phyloP scores from a whole-genome alignment of 2,113 vertebrate genomes.

The Notothenia rossii region DNA sequence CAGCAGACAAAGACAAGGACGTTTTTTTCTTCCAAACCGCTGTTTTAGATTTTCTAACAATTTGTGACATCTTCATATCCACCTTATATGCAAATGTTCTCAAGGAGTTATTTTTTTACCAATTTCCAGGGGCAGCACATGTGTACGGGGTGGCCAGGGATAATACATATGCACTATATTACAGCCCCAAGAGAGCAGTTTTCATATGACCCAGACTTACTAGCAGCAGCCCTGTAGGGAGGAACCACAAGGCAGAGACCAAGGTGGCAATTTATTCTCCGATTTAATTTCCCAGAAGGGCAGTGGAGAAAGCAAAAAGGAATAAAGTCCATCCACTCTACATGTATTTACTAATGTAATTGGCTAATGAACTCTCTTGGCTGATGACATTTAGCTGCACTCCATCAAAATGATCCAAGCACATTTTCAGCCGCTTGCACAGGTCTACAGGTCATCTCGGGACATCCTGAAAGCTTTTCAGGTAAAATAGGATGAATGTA shows the following conservation, averaged over 20 bases:
- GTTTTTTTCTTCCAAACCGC: constrained; percentile 24
- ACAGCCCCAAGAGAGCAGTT: constrained; percentile 54
- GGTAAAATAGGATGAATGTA: not conserved
- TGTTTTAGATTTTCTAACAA: constrained; percentile 33
- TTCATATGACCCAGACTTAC: constrained; percentile 34
- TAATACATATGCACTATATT: constrained; percentile 57
- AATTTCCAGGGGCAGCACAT: constrained; percentile 21
- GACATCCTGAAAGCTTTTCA: constrained; percentile 15
- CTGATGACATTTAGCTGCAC: constrained; percentile 31
- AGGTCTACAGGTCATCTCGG: constrained; percentile 4
- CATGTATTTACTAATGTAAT: constrained; percentile 48
- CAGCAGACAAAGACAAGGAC: constrained; percentile 42
- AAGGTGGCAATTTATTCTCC: constrained; percentile 41
- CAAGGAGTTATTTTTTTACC: constrained; percentile 38
- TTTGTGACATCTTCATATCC: constrained; percentile 27
- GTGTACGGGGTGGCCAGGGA: constrained; percentile 22
- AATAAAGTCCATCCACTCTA: constrained; percentile 42
- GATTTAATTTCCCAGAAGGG: constrained; percentile 62
- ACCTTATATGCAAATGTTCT: constrained; percentile 38
- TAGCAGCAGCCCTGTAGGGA: constrained; percentile 35
- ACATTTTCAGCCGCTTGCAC: not conserved
- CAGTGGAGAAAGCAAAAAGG: constrained; percentile 18
- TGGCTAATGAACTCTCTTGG: constrained; percentile 51
- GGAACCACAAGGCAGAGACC: constrained; percentile 21
- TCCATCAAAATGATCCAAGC: constrained; percentile 18